Conservation (phyloP, 1,140 invertebrate species). For the Drosophila mayri region DNA sequence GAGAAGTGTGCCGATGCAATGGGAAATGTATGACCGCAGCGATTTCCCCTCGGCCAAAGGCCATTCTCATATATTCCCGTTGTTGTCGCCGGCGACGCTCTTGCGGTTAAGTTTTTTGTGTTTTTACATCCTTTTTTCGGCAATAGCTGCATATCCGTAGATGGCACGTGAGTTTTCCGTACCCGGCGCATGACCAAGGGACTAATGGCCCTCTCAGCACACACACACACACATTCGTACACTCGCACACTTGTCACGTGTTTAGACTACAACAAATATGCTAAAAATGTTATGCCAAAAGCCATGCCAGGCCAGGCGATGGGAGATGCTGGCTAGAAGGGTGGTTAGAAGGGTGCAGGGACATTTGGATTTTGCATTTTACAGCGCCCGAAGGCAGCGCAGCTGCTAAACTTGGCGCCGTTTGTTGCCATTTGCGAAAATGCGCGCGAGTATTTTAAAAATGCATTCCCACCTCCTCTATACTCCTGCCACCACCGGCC, state of each 20-base stretch:
- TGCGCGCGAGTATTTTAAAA: slow-evolving; percentile 80
- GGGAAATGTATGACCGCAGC: slow-evolving; percentile 60
- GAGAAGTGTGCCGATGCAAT: slow-evolving; percentile 47
- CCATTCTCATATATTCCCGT: slow-evolving; percentile 42
- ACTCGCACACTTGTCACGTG: slow-evolving; percentile 64
- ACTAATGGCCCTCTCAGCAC: slow-evolving; percentile 66
- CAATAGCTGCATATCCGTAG: slow-evolving; percentile 46
- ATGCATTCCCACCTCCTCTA: slow-evolving; percentile 57
- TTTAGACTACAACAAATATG: slow-evolving; percentile 82
- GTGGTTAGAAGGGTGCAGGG: slow-evolving; percentile 3
- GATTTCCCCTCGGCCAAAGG: slow-evolving; percentile 34
- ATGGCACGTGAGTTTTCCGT: slow-evolving; percentile 73
- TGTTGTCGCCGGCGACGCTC: slow-evolving; percentile 49
- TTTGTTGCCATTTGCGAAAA: slow-evolving; percentile 81
- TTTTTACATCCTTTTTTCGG: slow-evolving; percentile 15
- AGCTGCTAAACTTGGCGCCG: slow-evolving; percentile 81
- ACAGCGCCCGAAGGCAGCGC: slow-evolving; percentile 62
- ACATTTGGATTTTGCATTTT: slow-evolving; percentile 68
- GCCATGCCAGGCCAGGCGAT: slow-evolving; percentile 41
- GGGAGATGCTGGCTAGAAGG: neutral
- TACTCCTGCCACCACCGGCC: slow-evolving; percentile 10
- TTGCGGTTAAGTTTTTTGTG: slow-evolving; percentile 69
- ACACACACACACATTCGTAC: slow-evolving; percentile 23
- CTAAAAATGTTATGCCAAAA: slow-evolving; percentile 82
- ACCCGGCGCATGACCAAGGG: slow-evolving; percentile 70